Base-by-base conservation (phyloP, 2,888 invertebrate genomes). In the Aphrophora alni region DNA sequence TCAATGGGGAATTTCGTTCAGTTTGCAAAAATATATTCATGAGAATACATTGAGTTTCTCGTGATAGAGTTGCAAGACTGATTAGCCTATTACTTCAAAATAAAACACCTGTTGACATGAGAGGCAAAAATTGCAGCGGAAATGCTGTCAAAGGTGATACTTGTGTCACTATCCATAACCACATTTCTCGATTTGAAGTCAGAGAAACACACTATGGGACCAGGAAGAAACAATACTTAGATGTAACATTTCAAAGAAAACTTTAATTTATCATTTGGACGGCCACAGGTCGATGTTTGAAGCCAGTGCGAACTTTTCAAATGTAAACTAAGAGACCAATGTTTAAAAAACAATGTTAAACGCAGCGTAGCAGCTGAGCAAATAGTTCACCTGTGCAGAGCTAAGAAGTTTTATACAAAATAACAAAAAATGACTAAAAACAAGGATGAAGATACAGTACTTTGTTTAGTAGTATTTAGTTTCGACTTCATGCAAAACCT, bases 401-500 rank as follows among this genome's bases (percentile, higher is more conserved):
- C 84, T 70, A 84, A 85, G 70, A 85, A 85, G 76, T 84, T 85
- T 82, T 83, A 8, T 33, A 83, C 77, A 82, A 69, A 10, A 77
- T 72, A 14, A 38, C 80, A 38, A 70, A 80, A 24, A 73, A 80
- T 8, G 80, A 25, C 33, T 51, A 5, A 51, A 79, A 82, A 82
- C 77, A 80, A 68, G 51, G 75, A 80, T 75, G 77, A 59, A 68
- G 38, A 77, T 17, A 77, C 44, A 33, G 76, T n/a, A n/a, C n/a
- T n/a, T n/a, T n/a, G n/a, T n/a, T n/a, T n/a, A n/a, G n/a, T 68
- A n/a, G 68, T 25, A 27, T 17, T 86, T 26, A 51, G 74, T 33
- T 85, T 86, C 78, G 85, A 86, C 79, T 86, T 80, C 73, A 86
- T 86, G 84, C 86, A 86, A 82, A 85, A 86, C 80, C 72, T 85